Evolutionary conservation across 2,797 vertebrate genomes (phyloP).

Genomic region (Smutsia gigantea): DNA sequence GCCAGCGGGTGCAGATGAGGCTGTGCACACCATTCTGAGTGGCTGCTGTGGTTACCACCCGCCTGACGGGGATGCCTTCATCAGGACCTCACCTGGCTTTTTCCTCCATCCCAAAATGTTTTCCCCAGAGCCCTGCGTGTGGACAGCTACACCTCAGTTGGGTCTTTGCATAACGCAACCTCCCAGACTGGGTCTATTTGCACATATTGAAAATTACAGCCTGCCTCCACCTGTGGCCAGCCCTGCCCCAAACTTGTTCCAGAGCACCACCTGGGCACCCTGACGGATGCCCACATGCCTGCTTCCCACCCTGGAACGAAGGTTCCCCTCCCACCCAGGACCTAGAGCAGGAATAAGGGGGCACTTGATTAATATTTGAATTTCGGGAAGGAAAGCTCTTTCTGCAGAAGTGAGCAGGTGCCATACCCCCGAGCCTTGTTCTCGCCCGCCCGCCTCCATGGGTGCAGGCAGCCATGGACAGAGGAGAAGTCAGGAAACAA

Average conservation of each 20-base stretch:
- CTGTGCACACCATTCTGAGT: fast-evolving
- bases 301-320: not conserved
- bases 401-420: not conserved
- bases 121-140: not conserved
- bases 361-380: not conserved
- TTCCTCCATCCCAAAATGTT: not conserved
- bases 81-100: not conserved
- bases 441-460: fast-evolving
- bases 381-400: not conserved
- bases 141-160: not conserved
- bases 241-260: not conserved
- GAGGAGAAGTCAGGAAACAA: not conserved
- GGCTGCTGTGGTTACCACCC: not conserved
- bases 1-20: not conserved
- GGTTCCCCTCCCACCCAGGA: not conserved
- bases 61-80: not conserved
- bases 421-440: no score
- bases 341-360: not conserved
- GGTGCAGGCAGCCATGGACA: not conserved
- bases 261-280: not conserved
- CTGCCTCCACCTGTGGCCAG: not conserved
- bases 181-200: not conserved
- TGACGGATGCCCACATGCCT: not conserved
- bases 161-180: not conserved
- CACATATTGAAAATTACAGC: not conserved